Evolutionary conservation across 92 coral and sea anemone species (phyloP).

Genomic region (Actinernus sp.): DNA sequence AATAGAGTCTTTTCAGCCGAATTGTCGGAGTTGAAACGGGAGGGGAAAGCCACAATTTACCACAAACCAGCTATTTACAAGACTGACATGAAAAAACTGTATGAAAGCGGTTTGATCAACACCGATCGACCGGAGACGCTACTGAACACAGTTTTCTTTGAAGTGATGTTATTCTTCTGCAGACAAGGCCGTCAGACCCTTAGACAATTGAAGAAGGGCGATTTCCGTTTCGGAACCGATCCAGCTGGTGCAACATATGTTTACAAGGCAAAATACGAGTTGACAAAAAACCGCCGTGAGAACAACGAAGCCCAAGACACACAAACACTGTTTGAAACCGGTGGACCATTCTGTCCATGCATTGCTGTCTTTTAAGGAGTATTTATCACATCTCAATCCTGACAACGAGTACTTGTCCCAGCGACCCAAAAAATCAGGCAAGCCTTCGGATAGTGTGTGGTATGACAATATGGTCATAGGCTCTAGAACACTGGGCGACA

Average conservation of each 20-base stretch:
- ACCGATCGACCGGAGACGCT: slow-evolving; percentile 40
- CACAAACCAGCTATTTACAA: slow-evolving; percentile 61
- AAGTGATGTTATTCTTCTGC: slow-evolving; percentile 63
- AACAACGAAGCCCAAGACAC: background rate
- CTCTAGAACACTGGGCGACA: slow-evolving; percentile 18
- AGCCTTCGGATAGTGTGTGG: too few relatives aligned
- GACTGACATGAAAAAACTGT: slow-evolving; percentile 43
- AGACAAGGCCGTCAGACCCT: slow-evolving; percentile 62
- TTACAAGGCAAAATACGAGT: too few relatives aligned
- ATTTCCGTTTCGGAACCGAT: background rate
- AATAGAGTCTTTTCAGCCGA: slow-evolving; percentile 55
- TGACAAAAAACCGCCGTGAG: too few relatives aligned
- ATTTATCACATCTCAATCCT: background rate
- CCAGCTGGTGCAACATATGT: too few relatives aligned
- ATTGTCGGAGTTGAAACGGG: slow-evolving; percentile 38
- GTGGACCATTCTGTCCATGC: slow-evolving; percentile 3
- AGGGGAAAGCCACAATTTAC: slow-evolving; percentile 31
- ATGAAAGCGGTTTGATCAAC: slow-evolving; percentile 42
- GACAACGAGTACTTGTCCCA: background rate
- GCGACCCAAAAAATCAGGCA: background rate
- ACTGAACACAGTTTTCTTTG: slow-evolving; percentile 71
- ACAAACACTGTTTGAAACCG: background rate
- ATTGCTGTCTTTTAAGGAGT: background rate
- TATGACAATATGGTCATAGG: slow-evolving; percentile 5
- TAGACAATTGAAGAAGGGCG: slow-evolving; percentile 42